Evolutionary conservation across 2,113 vertebrate genomes (phyloP), one percentile per base, ranked within the genome.

Genomic region (Pollimyrus isidori): DNA sequence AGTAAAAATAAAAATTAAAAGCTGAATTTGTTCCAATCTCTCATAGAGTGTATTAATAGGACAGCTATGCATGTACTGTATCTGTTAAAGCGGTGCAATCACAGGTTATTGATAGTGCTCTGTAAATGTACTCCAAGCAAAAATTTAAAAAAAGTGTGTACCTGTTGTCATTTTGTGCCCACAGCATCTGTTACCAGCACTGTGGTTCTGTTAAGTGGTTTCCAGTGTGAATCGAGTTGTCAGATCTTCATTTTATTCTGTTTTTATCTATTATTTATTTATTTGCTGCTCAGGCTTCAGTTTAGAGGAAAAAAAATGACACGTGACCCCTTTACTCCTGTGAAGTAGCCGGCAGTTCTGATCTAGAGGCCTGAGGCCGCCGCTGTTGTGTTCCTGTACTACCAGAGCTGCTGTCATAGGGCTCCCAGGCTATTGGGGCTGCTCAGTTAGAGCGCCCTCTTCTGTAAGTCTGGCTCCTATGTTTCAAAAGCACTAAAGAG

Each of bases 41-140:
- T 92, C 92, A 92, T 95, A 93, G 93, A 93, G 93, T 93, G 94
- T 95, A 94, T 95, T 93, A 90, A 93, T 94, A 95, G 94, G 94
- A 90, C 95, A 95, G 95, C 95, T 95, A 95, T 96, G 96, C 97
- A 97, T 96, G 96, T 94, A 92, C 94, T 94, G 93, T 95, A 92
- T 93, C 94, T 93, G 94, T 96, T 92, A 90, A 89, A 92, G 94
- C 95, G 91, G 95, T 96, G 95, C 95, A 95, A 96, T 95, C 94
- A 94, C 95, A 95, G 95, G 95, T 95, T 95, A 92, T 95, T 94
- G 95, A 94, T 95, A 95, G 95, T 96, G 95, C 95, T 95, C 93
- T 95, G 95, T 96, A 95, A 94, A 96, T 95, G 95, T 96, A 95
- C 94, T 95, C 93, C 95, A 91, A 94, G 95, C 95, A 93, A 93